A percentile compares a stretch with the other conserved stretches of the same genome.
Conservation (phyloP, 2,797 vertebrate species). For the Mormyrus hasselquistii region DNA sequence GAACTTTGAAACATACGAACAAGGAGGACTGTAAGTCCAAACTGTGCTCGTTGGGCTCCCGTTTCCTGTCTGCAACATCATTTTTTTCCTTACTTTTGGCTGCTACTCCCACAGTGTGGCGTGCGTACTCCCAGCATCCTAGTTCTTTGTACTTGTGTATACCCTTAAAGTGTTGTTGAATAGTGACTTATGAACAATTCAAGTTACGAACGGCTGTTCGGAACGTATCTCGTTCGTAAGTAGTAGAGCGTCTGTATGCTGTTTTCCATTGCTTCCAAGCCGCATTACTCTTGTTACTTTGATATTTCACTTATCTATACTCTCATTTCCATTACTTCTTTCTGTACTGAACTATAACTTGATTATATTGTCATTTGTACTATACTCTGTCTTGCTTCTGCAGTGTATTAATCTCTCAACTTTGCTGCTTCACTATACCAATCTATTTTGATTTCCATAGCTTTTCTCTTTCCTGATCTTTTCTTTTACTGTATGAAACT, state of each 20-base stretch:
- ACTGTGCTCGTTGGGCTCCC: neutral
- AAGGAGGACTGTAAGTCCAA: neutral
- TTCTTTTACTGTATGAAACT: neutral
- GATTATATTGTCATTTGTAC: neutral
- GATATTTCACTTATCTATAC: neutral
- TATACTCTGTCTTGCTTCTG: neutral
- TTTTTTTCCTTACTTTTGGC: neutral
- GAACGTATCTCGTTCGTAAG: neutral
- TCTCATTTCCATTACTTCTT: neutral
- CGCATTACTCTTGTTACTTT: neutral
- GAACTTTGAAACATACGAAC: neutral
- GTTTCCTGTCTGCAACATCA: neutral
- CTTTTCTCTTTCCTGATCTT: neutral
- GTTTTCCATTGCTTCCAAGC: neutral
- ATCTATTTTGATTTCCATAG: neutral
- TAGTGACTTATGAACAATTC: neutral
- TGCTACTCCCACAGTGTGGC: neutral
- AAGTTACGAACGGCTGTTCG: neutral
- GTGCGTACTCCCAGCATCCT: neutral
- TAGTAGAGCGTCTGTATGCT: neutral
- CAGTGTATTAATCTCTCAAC: neutral
- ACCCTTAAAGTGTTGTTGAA: neutral
- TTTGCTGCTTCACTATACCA: neutral
- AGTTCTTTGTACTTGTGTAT: too few relatives aligned
- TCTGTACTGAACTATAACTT: neutral